Evolutionary conservation across 2,797 vertebrate genomes (phyloP).

Genomic region (Crax fasciolata): DNA sequence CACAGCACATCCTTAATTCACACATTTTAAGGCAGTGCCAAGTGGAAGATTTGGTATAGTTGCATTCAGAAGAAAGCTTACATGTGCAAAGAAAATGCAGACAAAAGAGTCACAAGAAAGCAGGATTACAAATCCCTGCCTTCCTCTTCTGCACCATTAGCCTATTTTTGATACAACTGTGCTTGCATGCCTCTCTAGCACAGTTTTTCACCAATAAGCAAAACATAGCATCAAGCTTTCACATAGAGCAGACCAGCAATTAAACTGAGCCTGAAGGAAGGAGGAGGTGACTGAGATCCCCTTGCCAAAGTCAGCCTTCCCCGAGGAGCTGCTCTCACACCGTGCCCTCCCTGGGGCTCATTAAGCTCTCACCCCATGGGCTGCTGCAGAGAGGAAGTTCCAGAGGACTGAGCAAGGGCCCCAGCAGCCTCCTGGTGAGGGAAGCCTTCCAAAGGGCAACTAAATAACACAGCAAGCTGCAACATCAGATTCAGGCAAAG

Average conservation of each 20-base stretch:
- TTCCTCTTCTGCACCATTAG: neutral
- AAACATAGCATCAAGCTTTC: neutral
- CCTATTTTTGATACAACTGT: no score
- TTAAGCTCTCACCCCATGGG: neutral
- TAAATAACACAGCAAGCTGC: neutral
- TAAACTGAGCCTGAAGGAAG: neutral
- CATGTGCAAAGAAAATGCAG: neutral
- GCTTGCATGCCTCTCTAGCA: neutral
- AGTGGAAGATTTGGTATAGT: neutral
- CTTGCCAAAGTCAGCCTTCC: neutral
- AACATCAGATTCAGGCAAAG: neutral
- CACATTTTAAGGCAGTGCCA: neutral
- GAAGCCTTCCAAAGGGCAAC: neutral
- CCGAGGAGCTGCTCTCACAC: neutral
- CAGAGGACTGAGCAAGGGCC: neutral
- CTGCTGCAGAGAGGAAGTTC: slow-evolving; percentile 30
- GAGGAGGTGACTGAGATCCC: neutral
- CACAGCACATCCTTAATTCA: slow-evolving; percentile 17
- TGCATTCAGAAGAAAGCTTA: neutral
- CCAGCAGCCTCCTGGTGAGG: neutral
- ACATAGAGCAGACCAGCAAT: neutral
- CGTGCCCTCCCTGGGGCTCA: slow-evolving; percentile 33
- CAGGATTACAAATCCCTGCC: neutral
- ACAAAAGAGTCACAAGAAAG: neutral
- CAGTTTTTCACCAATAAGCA: neutral